phyloP scores from a whole-genome alignment of 2,797 vertebrate species.

The Poecilia picta region DNA sequence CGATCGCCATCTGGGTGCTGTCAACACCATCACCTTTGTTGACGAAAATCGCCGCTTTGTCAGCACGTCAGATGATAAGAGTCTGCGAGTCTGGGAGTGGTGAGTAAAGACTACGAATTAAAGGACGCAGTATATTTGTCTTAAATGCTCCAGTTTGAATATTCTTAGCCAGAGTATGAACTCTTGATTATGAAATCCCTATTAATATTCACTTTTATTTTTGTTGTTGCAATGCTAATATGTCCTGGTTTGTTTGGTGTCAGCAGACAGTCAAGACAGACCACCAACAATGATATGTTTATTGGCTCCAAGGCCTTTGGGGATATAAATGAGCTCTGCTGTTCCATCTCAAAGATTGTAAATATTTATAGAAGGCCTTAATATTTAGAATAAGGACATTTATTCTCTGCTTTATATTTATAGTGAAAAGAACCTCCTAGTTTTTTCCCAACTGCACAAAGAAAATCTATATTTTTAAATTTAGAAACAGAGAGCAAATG shows the following conservation, averaged over 20 bases:
- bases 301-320: neutral
- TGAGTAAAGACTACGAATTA: constrained; percentile 69
- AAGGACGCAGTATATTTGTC: neutral
- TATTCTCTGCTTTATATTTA: neutral
- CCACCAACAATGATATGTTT: neutral
- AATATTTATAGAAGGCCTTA: constrained; percentile 49
- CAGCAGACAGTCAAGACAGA: neutral
- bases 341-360: constrained; percentile 25
- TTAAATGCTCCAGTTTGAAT: neutral
- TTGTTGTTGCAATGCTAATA: neutral
- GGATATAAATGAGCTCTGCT: constrained; percentile 38
- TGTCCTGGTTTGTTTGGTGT: neutral
- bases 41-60: constrained; percentile 98
- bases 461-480: neutral
- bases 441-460: neutral
- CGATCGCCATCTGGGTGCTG: constrained; percentile 96
- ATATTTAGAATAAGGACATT: constrained; percentile 6
- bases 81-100: constrained; percentile 98
- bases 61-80: constrained; percentile 98
- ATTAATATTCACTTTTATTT: neutral
- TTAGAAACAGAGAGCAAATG: neutral
- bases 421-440: neutral
- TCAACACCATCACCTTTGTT: constrained; percentile 99
- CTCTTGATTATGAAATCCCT: neutral
- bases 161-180: neutral